phyloP scores from a whole-genome alignment of 2,888 invertebrate genomes.

The Lutraria lutraria region DNA sequence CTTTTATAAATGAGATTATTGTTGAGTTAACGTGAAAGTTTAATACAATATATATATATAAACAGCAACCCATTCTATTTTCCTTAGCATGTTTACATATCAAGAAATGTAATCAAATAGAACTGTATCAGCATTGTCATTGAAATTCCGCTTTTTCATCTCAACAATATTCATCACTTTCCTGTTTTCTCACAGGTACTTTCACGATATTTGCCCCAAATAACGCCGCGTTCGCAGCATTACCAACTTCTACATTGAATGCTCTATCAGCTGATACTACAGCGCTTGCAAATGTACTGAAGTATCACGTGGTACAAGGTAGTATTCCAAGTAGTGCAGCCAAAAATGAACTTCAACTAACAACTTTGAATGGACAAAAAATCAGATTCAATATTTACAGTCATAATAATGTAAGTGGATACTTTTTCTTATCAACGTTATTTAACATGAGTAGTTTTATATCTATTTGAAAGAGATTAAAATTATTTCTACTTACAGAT shows the following conservation, averaged over 20 bases:
- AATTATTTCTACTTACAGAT: too few species aligned
- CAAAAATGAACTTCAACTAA: constrained; percentile 51
- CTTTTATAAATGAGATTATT: too few species aligned
- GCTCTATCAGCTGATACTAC: constrained; percentile 52
- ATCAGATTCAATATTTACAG: constrained; percentile 52
- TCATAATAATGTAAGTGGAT: constrained; percentile 39
- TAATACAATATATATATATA: too few species aligned
- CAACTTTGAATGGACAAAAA: constrained; percentile 50
- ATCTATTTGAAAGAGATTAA: neutral
- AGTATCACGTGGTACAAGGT: constrained; percentile 73
- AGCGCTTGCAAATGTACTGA: constrained; percentile 64
- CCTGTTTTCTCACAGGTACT: constrained; percentile 58
- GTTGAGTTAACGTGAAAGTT: too few species aligned
- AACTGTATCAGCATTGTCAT: too few species aligned
- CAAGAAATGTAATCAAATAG: too few species aligned
- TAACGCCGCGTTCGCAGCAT: constrained; percentile 62
- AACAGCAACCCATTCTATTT: too few species aligned
- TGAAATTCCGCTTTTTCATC: too few species aligned
- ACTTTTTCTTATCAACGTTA: too few species aligned
- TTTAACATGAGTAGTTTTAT: neutral
- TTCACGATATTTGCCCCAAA: constrained; percentile 74
- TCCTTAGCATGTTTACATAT: too few species aligned
- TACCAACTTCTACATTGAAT: constrained; percentile 41
- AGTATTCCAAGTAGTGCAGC: constrained; percentile 44
- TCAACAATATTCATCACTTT: too few species aligned